Base-by-base conservation (phyloP, 2,113 vertebrate genomes). In the Progne subis region DNA sequence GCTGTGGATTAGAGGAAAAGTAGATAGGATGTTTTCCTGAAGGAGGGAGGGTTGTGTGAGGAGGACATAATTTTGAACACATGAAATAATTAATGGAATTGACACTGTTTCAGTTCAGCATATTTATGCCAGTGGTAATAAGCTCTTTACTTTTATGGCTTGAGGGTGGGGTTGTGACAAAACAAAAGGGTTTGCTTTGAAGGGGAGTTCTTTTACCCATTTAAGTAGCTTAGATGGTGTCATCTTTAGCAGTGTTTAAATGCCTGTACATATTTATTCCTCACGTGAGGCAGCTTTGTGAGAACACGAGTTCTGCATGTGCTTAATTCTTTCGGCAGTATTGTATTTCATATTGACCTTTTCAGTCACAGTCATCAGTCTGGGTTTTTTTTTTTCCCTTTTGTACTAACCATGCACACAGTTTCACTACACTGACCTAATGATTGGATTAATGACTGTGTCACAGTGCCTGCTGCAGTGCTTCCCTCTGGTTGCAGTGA, bases 401-500 rank as follows among this genome's bases (percentile, higher is more conserved):
- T 95, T 94, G 88, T 96, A 93, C 92, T 95, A 92, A 86, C 85
- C 93, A 46, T 78, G 95, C 94, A 74, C 93, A 52, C 60, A 88
- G 94, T 95, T 90, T 95, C 96, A 96, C 90, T 94, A 96, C 82
- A 43, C 93, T 95, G 91, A 85, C 93, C 97, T 98, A 98, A 98
- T 98, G 98, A 97, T 95, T 98, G 97, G 92, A 94, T 95, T 98
- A 96, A 97, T 95, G 97, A 95, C 97, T 97, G 32, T 92, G 94
- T 95, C 92, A 90, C 91, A 52, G 64, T 65, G 50, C 80, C 96
- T 70, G 46, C 96, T 95, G 95, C 98, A 95, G 87, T 79, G 88
- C 94, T 96, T 93, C 80, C 39, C 95, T 98, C 94, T 75, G 95
- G 95, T 95, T 93, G 94, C 95, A 83, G 91, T 88, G 95, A 88